Conservation (phyloP, 2,113 vertebrate species). For the Eudyptes chrysolophus region DNA sequence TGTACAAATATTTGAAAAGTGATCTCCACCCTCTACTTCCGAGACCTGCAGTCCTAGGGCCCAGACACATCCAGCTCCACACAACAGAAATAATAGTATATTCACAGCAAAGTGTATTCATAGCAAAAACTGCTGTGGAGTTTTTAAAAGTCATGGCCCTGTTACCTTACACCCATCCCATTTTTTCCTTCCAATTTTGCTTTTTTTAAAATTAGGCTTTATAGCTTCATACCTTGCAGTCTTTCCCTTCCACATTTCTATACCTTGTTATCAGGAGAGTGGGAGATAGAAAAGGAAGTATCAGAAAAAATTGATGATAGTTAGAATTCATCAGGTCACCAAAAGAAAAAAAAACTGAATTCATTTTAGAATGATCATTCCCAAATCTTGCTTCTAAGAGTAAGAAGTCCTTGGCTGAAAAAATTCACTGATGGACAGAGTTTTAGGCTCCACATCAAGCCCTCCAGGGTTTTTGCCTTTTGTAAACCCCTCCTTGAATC, state of each 20-base stretch:
- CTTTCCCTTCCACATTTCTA: not conserved
- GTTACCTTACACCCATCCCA: not conserved
- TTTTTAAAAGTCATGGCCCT: not conserved
- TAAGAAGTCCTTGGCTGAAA: not conserved
- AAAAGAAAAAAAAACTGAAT: not conserved
- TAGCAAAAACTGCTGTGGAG: not conserved
- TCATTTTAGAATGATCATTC: not conserved
- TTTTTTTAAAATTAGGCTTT: not conserved
- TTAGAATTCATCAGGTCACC: not conserved
- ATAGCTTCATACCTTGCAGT: not conserved
- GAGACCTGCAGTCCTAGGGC: not conserved
- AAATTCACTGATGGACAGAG: not conserved
- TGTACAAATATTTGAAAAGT: constrained; percentile 76
- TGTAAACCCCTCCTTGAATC: not conserved
- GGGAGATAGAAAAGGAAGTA: not conserved
- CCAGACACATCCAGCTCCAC: constrained; percentile 32
- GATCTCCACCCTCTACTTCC: constrained; percentile 63
- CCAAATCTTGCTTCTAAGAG: not conserved
- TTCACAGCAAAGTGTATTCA: not conserved
- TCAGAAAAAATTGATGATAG: not conserved
- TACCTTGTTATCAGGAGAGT: not conserved
- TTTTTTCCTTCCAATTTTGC: not conserved
- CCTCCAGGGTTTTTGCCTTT: not conserved
- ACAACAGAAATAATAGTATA: not conserved
- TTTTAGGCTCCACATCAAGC: not conserved